Percentiles rank a stretch among this genome's conserved stretches.
Conservation (phyloP, 2,797 vertebrate genomes). For the Cirrhinus molitorella region DNA sequence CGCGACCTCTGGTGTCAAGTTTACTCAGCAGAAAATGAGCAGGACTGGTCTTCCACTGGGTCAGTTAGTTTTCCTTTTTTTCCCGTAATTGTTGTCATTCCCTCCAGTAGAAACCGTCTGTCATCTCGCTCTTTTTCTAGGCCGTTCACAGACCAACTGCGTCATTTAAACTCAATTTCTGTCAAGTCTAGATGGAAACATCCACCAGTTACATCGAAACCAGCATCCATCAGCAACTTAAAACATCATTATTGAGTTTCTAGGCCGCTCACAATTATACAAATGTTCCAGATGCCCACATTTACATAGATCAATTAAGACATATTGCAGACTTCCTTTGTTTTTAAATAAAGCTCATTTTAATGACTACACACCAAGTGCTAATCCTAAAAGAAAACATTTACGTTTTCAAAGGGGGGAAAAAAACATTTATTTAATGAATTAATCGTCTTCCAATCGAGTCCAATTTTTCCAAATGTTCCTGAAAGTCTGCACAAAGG, state of each 20-base stretch:
- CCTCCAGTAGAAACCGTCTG: conserved; percentile 23
- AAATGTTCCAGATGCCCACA: conserved; percentile 21
- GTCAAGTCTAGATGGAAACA: not conserved
- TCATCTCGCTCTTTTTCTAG: conserved; percentile 8
- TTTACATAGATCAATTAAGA: not conserved
- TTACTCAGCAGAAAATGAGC: conserved; percentile 43
- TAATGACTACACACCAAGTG: conserved; percentile 8
- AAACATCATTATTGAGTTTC: conserved; percentile 3
- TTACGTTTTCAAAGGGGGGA: not conserved
- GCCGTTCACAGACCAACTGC: not conserved
- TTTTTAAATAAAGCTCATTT: conserved; percentile 1
- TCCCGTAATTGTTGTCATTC: conserved; percentile 28
- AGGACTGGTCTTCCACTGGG: conserved; percentile 24
- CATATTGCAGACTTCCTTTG: not conserved
- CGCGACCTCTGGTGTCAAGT: no score
- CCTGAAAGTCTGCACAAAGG: not conserved
- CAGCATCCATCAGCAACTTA: conserved; percentile 17
- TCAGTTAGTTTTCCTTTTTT: conserved; percentile 25
- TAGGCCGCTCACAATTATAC: not conserved
- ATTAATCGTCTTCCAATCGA: conserved; percentile 8
- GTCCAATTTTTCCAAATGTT: conserved; percentile 13
- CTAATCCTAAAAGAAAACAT: conserved; percentile 30
- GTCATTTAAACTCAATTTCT: not conserved
- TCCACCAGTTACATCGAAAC: conserved; percentile 1
- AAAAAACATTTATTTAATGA: not conserved